These are phyloP conservation scores for Melanchra persicariae DNA, from an alignment of 2,888 invertebrate species.

Conservation along the genomic window DNA sequence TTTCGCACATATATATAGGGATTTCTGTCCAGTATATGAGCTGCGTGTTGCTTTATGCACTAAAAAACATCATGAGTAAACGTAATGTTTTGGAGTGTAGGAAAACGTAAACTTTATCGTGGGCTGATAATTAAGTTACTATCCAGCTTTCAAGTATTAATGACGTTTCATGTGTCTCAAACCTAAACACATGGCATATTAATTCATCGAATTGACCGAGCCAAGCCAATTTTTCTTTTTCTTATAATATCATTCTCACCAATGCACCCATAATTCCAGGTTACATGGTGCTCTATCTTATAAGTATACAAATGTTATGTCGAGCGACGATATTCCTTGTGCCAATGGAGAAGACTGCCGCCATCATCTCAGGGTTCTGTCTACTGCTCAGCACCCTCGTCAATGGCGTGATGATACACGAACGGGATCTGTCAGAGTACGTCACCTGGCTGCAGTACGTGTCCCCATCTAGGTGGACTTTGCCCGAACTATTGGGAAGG, in stretches of 20 bases:
- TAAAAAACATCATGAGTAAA: neutral
- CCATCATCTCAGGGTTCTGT: slow-evolving; percentile 91
- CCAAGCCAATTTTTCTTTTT: neutral
- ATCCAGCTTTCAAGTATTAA: neutral
- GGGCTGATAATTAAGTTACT: neutral
- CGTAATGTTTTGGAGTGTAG: neutral
- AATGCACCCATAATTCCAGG: slow-evolving; percentile 83
- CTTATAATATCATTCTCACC: neutral
- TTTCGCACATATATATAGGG: neutral
- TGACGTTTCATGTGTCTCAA: neutral
- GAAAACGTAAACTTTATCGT: neutral
- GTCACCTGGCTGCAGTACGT: slow-evolving; percentile 92
- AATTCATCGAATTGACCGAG: no score
- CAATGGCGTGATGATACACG: slow-evolving; percentile 93
- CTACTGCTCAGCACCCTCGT: slow-evolving; percentile 92
- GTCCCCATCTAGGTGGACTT: slow-evolving; percentile 94
- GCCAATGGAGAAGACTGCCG: slow-evolving; percentile 92
- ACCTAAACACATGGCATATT: neutral
- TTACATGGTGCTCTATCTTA: slow-evolving; percentile 93
- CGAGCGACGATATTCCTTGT: slow-evolving; percentile 93
- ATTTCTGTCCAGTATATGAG: neutral
- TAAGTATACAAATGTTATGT: slow-evolving; percentile 92
- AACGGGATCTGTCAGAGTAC: slow-evolving; percentile 92
- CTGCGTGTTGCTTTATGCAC: neutral
- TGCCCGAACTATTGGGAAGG: slow-evolving; percentile 92